phyloP scores from a whole-genome alignment of 2,797 vertebrate genomes.

The Lagorchestes hirsutus region DNA sequence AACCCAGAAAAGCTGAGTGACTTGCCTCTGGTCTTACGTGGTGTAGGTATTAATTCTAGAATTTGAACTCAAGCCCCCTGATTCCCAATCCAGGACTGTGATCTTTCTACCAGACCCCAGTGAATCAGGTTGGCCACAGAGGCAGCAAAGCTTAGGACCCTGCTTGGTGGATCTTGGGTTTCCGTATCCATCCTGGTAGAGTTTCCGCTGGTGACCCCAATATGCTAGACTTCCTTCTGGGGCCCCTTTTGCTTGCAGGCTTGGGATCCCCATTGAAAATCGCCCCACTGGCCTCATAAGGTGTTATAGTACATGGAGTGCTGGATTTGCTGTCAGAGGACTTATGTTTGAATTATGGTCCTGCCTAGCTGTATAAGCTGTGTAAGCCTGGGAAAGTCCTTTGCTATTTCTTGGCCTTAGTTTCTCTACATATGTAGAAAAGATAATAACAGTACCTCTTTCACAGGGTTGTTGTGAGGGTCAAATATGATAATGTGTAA shows the following conservation, averaged over 20 bases:
- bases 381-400: neutral
- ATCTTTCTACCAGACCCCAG: neutral
- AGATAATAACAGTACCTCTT: neutral
- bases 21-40: neutral
- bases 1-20: neutral
- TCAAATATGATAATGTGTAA: neutral
- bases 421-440: neutral
- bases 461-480: neutral
- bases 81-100: neutral
- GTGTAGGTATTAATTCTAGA: neutral
- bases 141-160: neutral
- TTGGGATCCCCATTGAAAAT: neutral
- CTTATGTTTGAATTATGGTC: neutral
- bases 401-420: neutral
- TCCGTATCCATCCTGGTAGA: neutral
- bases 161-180: neutral
- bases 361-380: neutral
- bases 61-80: neutral
- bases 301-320: neutral
- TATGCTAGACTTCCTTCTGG: neutral
- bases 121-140: neutral
- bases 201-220: neutral
- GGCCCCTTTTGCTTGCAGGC: neutral
- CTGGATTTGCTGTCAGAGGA: neutral
- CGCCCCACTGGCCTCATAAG: neutral